Conservation (phyloP, 2,113 vertebrate genomes). For the Brachyhypopomus occidentalis region DNA sequence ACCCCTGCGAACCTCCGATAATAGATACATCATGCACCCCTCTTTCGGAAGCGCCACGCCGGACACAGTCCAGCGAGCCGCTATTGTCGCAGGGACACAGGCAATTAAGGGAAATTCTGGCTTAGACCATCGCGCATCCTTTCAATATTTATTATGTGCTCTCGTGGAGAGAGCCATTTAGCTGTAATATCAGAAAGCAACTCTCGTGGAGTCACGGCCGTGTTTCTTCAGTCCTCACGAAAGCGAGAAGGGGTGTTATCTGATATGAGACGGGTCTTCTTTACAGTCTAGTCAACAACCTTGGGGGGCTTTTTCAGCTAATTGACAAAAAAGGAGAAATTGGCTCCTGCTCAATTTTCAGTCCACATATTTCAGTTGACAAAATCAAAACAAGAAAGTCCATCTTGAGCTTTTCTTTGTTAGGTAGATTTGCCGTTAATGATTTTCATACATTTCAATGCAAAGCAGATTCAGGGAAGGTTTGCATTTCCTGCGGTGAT, state of each 20-base stretch:
- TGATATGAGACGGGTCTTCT: slow-evolving; percentile 33
- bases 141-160: slow-evolving; percentile 84
- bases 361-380: too few relatives aligned
- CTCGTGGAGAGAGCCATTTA: slow-evolving; percentile 72
- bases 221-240: slow-evolving; percentile 65
- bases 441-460: too few relatives aligned
- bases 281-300: slow-evolving; percentile 37
- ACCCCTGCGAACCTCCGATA: slow-evolving; percentile 88
- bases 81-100: slow-evolving; percentile 89
- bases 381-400: too few relatives aligned
- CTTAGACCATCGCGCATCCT: slow-evolving; percentile 71
- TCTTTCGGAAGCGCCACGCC: slow-evolving; percentile 72
- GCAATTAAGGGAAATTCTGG: slow-evolving; percentile 95
- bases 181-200: slow-evolving; percentile 72
- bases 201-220: slow-evolving; percentile 73
- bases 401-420: too few relatives aligned
- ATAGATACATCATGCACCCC: slow-evolving; percentile 91
- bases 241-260: slow-evolving; percentile 49
- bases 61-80: slow-evolving; percentile 87
- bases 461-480: too few relatives aligned
- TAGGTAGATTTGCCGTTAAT: too few relatives aligned
- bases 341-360: too few relatives aligned
- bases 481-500: too few relatives aligned
- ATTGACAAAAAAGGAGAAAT: not conserved
- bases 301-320: slow-evolving; percentile 11